phyloP scores from a whole-genome alignment of 2,888 invertebrate species.

The Cacoxenus indagator region DNA sequence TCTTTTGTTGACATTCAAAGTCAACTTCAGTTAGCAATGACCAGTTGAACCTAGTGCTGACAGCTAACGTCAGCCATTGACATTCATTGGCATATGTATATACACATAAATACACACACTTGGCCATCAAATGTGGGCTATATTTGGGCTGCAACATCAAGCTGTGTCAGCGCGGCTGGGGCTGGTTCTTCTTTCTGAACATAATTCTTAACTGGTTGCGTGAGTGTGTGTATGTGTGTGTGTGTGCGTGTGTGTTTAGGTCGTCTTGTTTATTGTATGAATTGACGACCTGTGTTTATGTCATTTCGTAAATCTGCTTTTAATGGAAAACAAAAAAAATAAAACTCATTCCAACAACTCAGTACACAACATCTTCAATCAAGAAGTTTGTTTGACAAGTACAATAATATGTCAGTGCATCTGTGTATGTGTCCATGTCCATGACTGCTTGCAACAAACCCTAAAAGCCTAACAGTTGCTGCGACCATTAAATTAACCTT shows the following conservation, averaged over 20 bases:
- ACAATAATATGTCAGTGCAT: too few relatives aligned
- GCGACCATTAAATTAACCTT: conserved; percentile 61
- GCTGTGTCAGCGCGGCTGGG: conserved; percentile 8
- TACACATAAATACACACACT: conserved; percentile 1
- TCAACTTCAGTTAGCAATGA: conserved; percentile 64
- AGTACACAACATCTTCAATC: too few relatives aligned
- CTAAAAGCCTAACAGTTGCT: conserved; percentile 61
- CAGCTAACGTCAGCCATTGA: not conserved
- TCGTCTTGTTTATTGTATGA: too few relatives aligned
- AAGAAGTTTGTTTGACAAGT: too few relatives aligned
- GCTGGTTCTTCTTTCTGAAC: conserved; percentile 20
- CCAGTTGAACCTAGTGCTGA: conserved; percentile 41
- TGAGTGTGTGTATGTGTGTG: conserved; percentile 26
- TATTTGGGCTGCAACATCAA: not conserved
- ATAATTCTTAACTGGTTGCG: conserved; percentile 37
- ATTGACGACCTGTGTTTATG: conserved; percentile 38
- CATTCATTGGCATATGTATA: conserved; percentile 31
- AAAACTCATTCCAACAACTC: conserved; percentile 59
- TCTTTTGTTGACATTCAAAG: conserved; percentile 61
- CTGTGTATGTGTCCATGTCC: not conserved
- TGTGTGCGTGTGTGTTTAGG: conserved; percentile 51
- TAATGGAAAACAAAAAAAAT: conserved; percentile 65
- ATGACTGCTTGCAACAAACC: not conserved
- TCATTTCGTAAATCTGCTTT: conserved; percentile 54
- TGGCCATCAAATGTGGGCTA: conserved; percentile 16